Conservation (phyloP, 2,888 invertebrate species). For the Sabatieria punctata region DNA sequence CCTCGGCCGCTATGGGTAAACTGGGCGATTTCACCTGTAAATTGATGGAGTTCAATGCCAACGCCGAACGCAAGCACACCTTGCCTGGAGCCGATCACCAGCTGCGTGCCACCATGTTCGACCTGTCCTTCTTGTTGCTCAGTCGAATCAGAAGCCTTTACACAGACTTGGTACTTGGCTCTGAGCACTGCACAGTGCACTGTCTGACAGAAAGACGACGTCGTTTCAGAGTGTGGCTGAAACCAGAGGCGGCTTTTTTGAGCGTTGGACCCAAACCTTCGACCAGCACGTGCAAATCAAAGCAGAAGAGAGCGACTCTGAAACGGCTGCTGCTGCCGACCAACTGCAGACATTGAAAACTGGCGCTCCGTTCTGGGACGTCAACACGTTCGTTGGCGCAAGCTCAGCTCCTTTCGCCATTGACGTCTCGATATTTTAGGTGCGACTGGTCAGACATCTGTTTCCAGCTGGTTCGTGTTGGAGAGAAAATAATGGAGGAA, state of each 20-base stretch:
- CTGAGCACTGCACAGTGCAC: background rate
- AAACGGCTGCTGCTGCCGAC: background rate
- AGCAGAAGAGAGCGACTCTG: background rate
- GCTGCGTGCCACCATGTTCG: constrained; percentile 5
- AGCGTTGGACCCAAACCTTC: background rate
- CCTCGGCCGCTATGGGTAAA: constrained; percentile 9
- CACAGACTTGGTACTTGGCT: constrained; percentile 7
- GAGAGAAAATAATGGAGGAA: background rate
- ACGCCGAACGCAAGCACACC: background rate
- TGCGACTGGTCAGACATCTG: constrained; percentile 3
- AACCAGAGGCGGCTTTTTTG: background rate
- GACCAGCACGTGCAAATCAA: background rate
- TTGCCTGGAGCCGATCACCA: background rate
- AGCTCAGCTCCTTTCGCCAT: too few relatives aligned
- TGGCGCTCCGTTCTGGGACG: constrained; percentile 1
- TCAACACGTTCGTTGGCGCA: background rate
- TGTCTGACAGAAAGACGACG: background rate
- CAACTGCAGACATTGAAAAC: background rate
- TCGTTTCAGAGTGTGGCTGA: background rate
- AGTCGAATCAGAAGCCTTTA: constrained; percentile 9
- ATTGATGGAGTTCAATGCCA: constrained; percentile 5
- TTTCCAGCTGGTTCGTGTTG: background rate
- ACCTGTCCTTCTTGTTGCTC: constrained; percentile 11
- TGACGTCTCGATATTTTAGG: background rate
- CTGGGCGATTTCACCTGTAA: constrained; percentile 9